phyloP scores from a whole-genome alignment of 2,797 vertebrate genomes.

The Oreochromis mossambicus region DNA sequence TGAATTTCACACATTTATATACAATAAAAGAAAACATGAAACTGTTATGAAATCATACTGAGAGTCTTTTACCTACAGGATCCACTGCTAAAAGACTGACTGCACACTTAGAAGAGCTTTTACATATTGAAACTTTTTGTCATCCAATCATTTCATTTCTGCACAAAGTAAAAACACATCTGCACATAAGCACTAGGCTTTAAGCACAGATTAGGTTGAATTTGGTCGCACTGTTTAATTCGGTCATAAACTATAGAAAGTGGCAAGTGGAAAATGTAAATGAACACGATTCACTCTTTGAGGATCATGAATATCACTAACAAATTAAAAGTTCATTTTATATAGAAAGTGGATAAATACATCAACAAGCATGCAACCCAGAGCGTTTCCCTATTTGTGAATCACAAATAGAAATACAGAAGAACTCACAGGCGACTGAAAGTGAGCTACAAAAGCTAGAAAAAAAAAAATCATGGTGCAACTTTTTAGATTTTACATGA shows the following conservation, averaged over 20 bases:
- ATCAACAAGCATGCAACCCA: constrained; percentile 22
- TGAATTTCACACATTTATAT: neutral
- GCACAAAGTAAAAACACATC: neutral
- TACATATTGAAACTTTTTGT: neutral
- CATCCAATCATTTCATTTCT: neutral
- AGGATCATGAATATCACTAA: neutral
- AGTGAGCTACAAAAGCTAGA: neutral
- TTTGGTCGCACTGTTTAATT: neutral
- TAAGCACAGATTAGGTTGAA: neutral
- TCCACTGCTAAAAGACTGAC: neutral
- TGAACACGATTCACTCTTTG: neutral
- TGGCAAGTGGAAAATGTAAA: constrained; percentile 5
- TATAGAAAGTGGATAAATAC: constrained; percentile 7
- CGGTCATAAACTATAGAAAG: constrained; percentile 4
- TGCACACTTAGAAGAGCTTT: neutral
- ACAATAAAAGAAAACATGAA: neutral
- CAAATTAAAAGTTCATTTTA: constrained; percentile 9
- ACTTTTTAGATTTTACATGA: neutral
- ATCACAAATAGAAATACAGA: constrained; percentile 5
- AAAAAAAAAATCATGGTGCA: neutral
- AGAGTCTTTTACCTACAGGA: neutral
- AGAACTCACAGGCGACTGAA: neutral
- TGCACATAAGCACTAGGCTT: neutral
- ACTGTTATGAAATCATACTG: neutral
- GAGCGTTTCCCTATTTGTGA: neutral